These are phyloP conservation scores for Anarsia innoxiella DNA, from an alignment of 2,888 invertebrate species.

Conservation along the genomic window DNA sequence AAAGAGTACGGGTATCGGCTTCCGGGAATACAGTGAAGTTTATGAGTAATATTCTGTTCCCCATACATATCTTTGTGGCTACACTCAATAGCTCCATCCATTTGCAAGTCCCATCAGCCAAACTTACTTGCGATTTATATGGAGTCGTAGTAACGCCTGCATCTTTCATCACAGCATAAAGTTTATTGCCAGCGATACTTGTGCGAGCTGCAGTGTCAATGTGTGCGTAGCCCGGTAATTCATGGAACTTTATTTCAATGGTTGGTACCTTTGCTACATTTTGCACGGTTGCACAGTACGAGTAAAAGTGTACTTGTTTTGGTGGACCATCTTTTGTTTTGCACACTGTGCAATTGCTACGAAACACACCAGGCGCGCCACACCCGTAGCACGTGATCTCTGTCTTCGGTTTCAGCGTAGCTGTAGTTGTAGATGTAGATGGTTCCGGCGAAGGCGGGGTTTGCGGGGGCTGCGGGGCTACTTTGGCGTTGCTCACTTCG, in stretches of 20 bases:
- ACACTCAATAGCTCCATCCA: slow-evolving; percentile 4
- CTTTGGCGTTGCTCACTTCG: no score
- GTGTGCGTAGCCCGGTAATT: slow-evolving; percentile 12
- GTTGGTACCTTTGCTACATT: slow-evolving; percentile 14
- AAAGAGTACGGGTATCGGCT: no score
- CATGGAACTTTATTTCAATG: slow-evolving; percentile 14
- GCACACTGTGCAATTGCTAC: no score
- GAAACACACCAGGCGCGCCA: no score
- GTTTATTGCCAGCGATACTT: slow-evolving; percentile 18
- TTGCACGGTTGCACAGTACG: slow-evolving; percentile 6
- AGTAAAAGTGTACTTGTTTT: slow-evolving; percentile 10
- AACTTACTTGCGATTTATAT: slow-evolving; percentile 3
- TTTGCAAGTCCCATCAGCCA: slow-evolving; percentile 15
- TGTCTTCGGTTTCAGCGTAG: no score
- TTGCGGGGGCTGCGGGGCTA: no score
- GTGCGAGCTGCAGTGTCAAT: no score
- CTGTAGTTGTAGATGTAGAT: no score
- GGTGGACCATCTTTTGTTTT: slow-evolving; percentile 10
- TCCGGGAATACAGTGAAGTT: no score
- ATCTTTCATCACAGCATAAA: slow-evolving; percentile 12
- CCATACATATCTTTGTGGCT: slow-evolving; percentile 6
- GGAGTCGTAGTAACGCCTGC: slow-evolving; percentile 6
- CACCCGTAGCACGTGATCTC: no score
- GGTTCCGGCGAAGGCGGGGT: slow-evolving; percentile 12
- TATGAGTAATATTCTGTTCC: no score